These are phyloP conservation scores for Lepisosteus osseus DNA, from an alignment of 2,113 vertebrate species.

Conservation along the genomic window DNA sequence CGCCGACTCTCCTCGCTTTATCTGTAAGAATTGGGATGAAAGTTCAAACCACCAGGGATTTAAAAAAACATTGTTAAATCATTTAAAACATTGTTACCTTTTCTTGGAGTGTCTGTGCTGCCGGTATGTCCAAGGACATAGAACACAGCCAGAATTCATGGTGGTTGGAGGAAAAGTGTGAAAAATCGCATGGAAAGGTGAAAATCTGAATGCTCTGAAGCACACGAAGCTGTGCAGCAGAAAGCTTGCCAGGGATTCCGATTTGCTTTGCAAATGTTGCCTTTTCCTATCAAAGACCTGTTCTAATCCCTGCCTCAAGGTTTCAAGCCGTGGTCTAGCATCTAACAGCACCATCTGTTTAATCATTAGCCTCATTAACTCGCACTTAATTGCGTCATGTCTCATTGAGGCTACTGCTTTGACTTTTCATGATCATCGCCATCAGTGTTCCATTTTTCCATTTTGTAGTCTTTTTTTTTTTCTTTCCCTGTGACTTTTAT, in stretches of 20 bases:
- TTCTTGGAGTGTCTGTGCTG: background rate
- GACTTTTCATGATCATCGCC: conserved; percentile 19
- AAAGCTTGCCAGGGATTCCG: background rate
- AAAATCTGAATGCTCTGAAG: background rate
- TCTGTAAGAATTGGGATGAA: too few relatives aligned
- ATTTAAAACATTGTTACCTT: too few relatives aligned
- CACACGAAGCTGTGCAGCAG: background rate
- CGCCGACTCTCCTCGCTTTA: too few relatives aligned
- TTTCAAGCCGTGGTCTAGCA: conserved; percentile 30
- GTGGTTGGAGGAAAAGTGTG: conserved; percentile 5
- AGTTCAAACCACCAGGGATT: too few relatives aligned
- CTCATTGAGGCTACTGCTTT: conserved; percentile 18
- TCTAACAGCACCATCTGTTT: conserved; percentile 66
- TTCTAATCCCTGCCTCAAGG: conserved; percentile 35
- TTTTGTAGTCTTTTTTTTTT: conserved; percentile 5
- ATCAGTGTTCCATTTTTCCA: conserved; percentile 22
- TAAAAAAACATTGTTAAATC: too few relatives aligned
- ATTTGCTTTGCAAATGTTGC: conserved; percentile 28
- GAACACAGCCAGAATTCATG: too few relatives aligned
- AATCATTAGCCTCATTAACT: conserved; percentile 66
- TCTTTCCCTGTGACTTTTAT: background rate
- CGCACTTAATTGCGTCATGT: conserved; percentile 61
- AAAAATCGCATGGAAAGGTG: background rate
- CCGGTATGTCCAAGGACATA: background rate
- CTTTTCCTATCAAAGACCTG: conserved; percentile 20